Base-by-base conservation (phyloP, 1,140 invertebrate genomes). In the Lasioglossum albipes region DNA sequence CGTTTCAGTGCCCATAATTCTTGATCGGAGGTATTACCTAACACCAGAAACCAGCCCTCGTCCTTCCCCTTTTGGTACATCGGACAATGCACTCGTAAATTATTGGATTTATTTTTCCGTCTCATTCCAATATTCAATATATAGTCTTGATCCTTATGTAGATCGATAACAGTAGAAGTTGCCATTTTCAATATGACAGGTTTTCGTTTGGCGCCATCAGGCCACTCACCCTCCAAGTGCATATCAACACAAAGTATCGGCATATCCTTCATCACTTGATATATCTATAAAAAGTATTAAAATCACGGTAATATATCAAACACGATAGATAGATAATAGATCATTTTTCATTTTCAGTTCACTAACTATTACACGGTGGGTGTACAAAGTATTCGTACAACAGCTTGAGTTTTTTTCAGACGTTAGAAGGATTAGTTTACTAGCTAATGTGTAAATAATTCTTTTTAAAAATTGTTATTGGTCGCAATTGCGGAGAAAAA, bases 11-110 rank as follows among this genome's bases (percentile, higher is more conserved):
- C 97, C 49, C 97, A 91, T n/a, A 99, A 93, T 89, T 99, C 97
- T 57, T 93, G 94, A 2, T 93, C 93, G 74, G 96, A 95, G 31
- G 95, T 90, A 72, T 95, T 95, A 13, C 98, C 98, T 2, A 99
- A 92, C 0, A 98, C 95, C 0, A 99, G 87, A 91, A 99, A 97
- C 98, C 98, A 99, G 66, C 97, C 97, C 92, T 99, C 98, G 85
- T 98, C 97, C 93, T 99, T 99, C 9, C 96, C 95, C 91, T 98
- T 98, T 0, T 97, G 96, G 93, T 98, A 99, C 83, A 95, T 95
- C 9, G 97, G 97, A 84, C 97, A 96, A 84, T 97, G 94, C 16
- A 97, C 97, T 91, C 95, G 94, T 79, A 94, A 90, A 75, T 92
- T 92, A 49, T 87, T 88, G 5, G 86, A 90, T 16, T 84, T 86